These are phyloP conservation scores for Phaethornis superciliosus DNA, from an alignment of 2,113 vertebrate genomes.

Conservation along the genomic window DNA sequence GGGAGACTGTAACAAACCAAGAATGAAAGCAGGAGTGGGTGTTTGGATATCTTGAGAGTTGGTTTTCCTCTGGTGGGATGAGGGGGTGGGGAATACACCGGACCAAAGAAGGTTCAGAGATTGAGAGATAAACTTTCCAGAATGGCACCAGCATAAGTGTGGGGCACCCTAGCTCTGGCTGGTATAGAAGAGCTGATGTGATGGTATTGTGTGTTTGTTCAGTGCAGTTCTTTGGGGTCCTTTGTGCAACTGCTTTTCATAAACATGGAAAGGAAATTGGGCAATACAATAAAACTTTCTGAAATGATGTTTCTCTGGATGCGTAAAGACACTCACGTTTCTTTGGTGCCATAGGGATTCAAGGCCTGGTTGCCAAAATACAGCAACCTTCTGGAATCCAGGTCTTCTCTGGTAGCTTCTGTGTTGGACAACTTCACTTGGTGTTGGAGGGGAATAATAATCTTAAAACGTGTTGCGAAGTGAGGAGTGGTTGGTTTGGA, in stretches of 20 bases:
- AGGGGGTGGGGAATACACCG: conserved; percentile 70
- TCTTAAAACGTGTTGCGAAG: neutral
- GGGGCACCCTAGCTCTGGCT: neutral
- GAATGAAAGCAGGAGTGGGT: conserved; percentile 60
- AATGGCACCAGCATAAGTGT: neutral
- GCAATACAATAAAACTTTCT: neutral
- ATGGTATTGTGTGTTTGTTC: neutral
- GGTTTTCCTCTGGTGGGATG: conserved; percentile 65
- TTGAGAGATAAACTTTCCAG: conserved; percentile 47
- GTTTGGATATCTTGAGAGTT: conserved; percentile 69
- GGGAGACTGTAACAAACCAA: conserved; percentile 66
- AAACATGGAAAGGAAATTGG: neutral
- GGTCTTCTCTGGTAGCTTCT: neutral
- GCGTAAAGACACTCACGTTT: neutral
- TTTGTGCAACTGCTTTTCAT: neutral
- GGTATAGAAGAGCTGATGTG: neutral
- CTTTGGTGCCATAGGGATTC: neutral
- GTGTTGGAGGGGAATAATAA: neutral
- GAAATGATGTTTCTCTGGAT: fast-evolving
- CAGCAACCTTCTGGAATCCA: neutral
- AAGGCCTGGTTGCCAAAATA: neutral
- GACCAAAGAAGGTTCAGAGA: conserved; percentile 12
- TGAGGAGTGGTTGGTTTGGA: neutral
- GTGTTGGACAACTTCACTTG: neutral
- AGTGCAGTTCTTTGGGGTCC: neutral